Evolutionary conservation across 2,888 invertebrate genomes (phyloP).

Genomic region (Maniola hyperantus): DNA sequence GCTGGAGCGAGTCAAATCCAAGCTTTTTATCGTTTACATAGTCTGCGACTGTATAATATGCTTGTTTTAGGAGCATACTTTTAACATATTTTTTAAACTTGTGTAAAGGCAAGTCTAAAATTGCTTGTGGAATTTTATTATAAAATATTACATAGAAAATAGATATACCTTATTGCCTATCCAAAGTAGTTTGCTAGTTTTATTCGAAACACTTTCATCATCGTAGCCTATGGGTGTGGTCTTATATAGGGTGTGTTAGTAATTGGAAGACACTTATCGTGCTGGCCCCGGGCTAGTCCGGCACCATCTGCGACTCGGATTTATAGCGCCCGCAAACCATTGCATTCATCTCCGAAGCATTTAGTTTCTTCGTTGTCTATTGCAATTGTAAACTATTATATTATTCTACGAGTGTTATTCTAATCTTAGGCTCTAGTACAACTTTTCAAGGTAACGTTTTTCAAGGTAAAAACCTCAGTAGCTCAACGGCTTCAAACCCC

Average conservation of each 20-base stretch:
- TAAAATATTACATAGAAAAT: no score
- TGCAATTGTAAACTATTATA: constrained; percentile 1
- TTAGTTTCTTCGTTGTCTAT: not conserved
- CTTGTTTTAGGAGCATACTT: no score
- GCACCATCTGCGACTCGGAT: constrained; percentile 57
- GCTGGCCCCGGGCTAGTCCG: constrained; percentile 69
- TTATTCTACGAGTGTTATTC: no score
- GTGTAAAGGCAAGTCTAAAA: no score
- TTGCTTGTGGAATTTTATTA: no score
- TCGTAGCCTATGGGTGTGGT: constrained; percentile 46
- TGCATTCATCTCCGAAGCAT: constrained; percentile 53
- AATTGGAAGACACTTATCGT: constrained; percentile 77
- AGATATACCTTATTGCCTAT: no score
- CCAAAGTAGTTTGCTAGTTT: not conserved
- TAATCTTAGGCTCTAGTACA: not conserved
- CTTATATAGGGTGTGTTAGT: constrained; percentile 64
- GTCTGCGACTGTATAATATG: no score
- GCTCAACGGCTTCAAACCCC: no score
- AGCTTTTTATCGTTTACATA: no score
- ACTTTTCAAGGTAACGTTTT: not conserved
- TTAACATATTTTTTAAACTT: no score
- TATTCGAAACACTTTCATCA: constrained; percentile 27
- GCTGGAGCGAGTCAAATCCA: no score
- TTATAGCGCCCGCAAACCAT: constrained; percentile 74
- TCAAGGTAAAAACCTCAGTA: no score